Percentiles rank a stretch among this genome's conserved stretches.
phyloP scores from a whole-genome alignment of 2,797 vertebrate genomes.

The Hafferia zeledoni region DNA sequence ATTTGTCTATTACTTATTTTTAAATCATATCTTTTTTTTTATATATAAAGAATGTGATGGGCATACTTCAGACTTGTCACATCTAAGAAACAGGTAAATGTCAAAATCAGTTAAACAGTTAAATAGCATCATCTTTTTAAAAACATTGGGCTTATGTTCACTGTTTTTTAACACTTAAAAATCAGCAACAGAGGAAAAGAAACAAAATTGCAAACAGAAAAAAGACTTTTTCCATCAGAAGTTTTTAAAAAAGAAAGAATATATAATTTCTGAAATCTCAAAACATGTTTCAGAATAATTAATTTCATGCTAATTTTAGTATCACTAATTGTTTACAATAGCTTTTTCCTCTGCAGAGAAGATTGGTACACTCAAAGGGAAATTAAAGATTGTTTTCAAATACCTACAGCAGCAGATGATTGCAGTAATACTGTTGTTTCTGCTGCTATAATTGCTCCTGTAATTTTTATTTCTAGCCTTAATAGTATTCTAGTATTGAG shows the following conservation, averaged over 20 bases:
- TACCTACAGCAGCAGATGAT: slow-evolving; percentile 37
- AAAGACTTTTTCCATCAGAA: not conserved
- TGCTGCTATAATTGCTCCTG: slow-evolving; percentile 37
- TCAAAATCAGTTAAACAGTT: not conserved
- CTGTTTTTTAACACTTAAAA: not conserved
- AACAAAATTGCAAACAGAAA: not conserved
- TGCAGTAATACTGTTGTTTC: slow-evolving; percentile 42
- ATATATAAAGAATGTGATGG: not conserved
- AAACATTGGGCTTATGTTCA: not conserved
- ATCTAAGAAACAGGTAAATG: not conserved
- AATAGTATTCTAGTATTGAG: slow-evolving; percentile 1
- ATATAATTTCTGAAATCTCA: slow-evolving; percentile 22
- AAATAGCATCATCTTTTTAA: not conserved
- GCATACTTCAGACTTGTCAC: not conserved
- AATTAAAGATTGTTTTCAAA: slow-evolving; percentile 57
- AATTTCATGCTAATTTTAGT: slow-evolving; percentile 42
- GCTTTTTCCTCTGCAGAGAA: slow-evolving; percentile 12
- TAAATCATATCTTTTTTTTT: not conserved
- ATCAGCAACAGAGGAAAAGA: not conserved
- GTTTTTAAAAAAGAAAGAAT: not conserved
- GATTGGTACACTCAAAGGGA: slow-evolving; percentile 31
- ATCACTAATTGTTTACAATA: slow-evolving; percentile 49
- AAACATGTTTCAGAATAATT: slow-evolving; percentile 32
- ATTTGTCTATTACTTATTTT: not conserved
- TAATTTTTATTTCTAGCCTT: slow-evolving; percentile 30